Evolutionary conservation across 2,888 invertebrate genomes (phyloP), one percentile per base, ranked within the genome.

Genomic region (Drosophila atripex): DNA sequence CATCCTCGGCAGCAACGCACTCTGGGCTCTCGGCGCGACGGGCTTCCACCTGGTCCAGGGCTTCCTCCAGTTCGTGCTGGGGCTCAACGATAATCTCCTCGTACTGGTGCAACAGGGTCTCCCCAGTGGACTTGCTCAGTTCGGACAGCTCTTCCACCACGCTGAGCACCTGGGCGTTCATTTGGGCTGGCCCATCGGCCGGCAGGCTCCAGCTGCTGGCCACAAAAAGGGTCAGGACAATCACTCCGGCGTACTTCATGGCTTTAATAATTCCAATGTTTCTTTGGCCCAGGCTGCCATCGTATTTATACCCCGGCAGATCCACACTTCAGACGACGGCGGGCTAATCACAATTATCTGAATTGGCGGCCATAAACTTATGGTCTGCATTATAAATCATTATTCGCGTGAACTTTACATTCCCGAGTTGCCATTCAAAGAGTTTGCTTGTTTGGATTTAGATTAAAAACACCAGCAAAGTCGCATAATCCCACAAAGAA

Each of bases 1-100:
- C 63, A 53, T 89, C 80, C 59, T 88, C 72, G 6, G 65, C 70
- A 12, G 69, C 79, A 16, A 88, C 89, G 57, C 90, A 90, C n/a
- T 80, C 47, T 1, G 73, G 76, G 38, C 59, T 76, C 18, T 57
- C 66, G 8, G 69, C 54, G 5, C 77, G 76, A 12, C 80, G 88
- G 1, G 60, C 63, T 25, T 88, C 88, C 56, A 89, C 68, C 6
- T 69, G 50, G 0, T 78, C 69, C 3, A 88, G 53, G 5, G 80
- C 80, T 7, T 69, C 64, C 2, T 88, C 87, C 54, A 90, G 72
- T 43, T 88, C 75, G 0, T 80, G 73, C 3, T 85, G 68, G 0
- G 88, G 89, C 45, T 88, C 80, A 7, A 79, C 12, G 7, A 88
- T 71, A 28, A 86, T 82, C 35, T 78, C 76, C 46, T 87, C 77